Conservation (phyloP, 2,888 invertebrate genomes). For the Zaprionus lineosus region DNA sequence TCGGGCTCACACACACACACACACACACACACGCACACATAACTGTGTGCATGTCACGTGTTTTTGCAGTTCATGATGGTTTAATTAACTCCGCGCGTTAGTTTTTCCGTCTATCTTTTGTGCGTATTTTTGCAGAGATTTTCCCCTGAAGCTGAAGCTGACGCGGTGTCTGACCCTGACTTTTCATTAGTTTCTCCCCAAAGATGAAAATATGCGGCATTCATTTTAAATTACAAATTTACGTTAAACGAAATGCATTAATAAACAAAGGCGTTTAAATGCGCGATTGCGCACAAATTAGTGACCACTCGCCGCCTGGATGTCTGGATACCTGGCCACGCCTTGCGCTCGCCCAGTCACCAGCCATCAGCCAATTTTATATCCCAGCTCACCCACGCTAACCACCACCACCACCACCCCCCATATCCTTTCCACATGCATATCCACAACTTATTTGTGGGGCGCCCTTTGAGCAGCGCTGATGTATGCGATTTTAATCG, state of each 20-base stretch:
- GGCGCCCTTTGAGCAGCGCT: constrained; percentile 42
- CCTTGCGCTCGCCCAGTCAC: background rate
- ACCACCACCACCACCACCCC: no score
- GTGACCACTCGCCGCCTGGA: constrained; percentile 56
- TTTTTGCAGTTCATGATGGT: constrained; percentile 63
- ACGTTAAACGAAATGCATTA: constrained; percentile 65
- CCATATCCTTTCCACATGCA: no score
- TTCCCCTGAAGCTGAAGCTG: no score
- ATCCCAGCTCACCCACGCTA: constrained; percentile 4
- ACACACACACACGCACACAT: background rate
- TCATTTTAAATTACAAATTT: constrained; percentile 45
- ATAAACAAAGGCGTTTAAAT: constrained; percentile 65
- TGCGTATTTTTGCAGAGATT: constrained; percentile 21
- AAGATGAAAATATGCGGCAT: constrained; percentile 14
- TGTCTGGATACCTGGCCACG: constrained; percentile 49
- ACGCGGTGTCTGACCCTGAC: constrained; percentile 10
- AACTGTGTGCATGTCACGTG: constrained; percentile 50
- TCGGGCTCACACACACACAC: constrained; percentile 13
- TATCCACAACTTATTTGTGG: background rate
- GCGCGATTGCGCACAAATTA: constrained; percentile 70
- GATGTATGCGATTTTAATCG: constrained; percentile 75
- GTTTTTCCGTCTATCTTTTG: constrained; percentile 15
- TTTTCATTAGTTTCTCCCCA: constrained; percentile 23
- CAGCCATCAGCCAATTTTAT: background rate
- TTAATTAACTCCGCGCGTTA: constrained; percentile 59